Evolutionary conservation across 1,140 invertebrate genomes (phyloP).

Genomic region (Physella acuta): DNA sequence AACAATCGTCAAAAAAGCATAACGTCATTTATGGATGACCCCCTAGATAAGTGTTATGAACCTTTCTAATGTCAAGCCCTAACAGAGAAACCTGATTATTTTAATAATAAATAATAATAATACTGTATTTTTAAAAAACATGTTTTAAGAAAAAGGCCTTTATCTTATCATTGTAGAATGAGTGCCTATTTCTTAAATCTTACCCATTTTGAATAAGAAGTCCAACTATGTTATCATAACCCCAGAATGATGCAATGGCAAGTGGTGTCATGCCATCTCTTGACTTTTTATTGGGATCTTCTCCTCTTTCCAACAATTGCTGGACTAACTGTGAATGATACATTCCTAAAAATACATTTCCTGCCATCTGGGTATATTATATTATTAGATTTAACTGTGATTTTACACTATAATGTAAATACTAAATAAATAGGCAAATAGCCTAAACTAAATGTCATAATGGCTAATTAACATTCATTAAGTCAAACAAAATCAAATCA

Average conservation of each 20-base stretch:
- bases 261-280: conserved; percentile 54
- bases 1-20: too few relatives aligned
- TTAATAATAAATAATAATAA: not conserved
- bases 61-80: not conserved
- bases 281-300: conserved; percentile 39
- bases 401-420: too few relatives aligned
- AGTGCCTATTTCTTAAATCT: not conserved
- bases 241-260: conserved; percentile 55
- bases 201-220: conserved; percentile 45
- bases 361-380: too few relatives aligned
- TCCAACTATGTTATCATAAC: conserved; percentile 52
- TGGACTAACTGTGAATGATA: conserved; percentile 36
- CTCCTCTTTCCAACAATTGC: conserved; percentile 33
- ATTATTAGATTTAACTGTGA: too few relatives aligned
- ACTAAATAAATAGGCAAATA: too few relatives aligned
- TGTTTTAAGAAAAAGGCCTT: not conserved
- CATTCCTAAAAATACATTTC: too few relatives aligned
- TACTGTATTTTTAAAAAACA: not conserved
- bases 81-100: not conserved
- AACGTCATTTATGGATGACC: too few relatives aligned
- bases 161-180: not conserved
- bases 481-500: too few relatives aligned
- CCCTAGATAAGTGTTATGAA: too few relatives aligned
- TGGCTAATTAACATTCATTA: too few relatives aligned
- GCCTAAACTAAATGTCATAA: too few relatives aligned